These are phyloP conservation scores for Brachirus orientalis DNA, from an alignment of 2,113 vertebrate species.

Conservation along the genomic window DNA sequence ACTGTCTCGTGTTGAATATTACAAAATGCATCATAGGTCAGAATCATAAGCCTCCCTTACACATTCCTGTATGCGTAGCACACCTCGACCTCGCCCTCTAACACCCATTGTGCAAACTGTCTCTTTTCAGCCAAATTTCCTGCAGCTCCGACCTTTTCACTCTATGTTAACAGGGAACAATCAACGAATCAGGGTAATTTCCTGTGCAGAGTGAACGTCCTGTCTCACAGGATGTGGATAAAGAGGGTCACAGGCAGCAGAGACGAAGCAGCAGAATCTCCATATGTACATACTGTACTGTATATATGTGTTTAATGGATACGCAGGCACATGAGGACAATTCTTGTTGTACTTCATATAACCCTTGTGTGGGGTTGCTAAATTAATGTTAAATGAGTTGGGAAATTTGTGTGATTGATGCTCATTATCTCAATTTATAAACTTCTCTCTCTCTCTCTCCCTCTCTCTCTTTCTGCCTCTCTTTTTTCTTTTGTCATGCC, in stretches of 20 bases:
- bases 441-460: neutral
- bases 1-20: too few relatives aligned
- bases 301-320: too few relatives aligned
- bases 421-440: constrained; percentile 14
- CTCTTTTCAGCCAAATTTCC: constrained; percentile 60
- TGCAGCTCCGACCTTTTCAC: constrained; percentile 10
- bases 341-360: constrained; percentile 9
- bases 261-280: constrained; percentile 18
- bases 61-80: too few relatives aligned
- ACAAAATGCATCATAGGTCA: too few relatives aligned
- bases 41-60: too few relatives aligned
- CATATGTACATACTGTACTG: constrained; percentile 13
- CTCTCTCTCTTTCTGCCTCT: neutral
- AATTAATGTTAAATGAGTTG: constrained; percentile 21
- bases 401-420: constrained; percentile 10
- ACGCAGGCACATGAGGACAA: too few relatives aligned
- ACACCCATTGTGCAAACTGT: constrained; percentile 56
- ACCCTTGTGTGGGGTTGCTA: constrained; percentile 12
- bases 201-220: constrained; percentile 67
- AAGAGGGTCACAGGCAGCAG: constrained; percentile 42
- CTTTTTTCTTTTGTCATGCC: neutral
- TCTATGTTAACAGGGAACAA: constrained; percentile 57
- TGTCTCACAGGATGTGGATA: constrained; percentile 62
- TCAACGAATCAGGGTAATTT: constrained; percentile 58
- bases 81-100: constrained; percentile 32